These are phyloP conservation scores for Epinephelus awoara DNA, from an alignment of 2,797 vertebrate species.

Conservation along the genomic window DNA sequence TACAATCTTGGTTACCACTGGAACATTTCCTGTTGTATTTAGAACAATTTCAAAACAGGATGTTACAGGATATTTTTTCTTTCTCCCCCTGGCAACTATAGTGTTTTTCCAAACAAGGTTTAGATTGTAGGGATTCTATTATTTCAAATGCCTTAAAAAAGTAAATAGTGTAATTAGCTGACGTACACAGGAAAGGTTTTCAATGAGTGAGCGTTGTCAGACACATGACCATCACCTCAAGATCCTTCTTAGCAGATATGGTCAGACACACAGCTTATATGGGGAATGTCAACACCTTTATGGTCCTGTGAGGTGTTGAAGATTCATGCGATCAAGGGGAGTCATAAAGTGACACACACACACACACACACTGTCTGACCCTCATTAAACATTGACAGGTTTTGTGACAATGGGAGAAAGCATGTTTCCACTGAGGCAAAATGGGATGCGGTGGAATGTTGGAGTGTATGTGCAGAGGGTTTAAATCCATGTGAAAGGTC, in stretches of 20 bases:
- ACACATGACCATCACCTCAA: conserved; percentile 5
- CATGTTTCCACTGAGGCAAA: conserved; percentile 7
- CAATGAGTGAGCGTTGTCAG: background rate
- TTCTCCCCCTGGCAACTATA: too few species aligned
- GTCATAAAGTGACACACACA: conserved; percentile 27
- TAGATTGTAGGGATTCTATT: too few species aligned
- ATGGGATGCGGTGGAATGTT: background rate
- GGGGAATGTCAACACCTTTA: conserved; percentile 34
- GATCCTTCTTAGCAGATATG: conserved; percentile 31
- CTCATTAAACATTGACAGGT: conserved; percentile 29
- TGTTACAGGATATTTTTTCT: too few species aligned
- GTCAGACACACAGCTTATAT: conserved; percentile 37
- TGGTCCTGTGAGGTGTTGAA: conserved; percentile 22
- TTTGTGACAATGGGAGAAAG: conserved; percentile 17
- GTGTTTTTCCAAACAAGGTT: too few species aligned
- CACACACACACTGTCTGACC: background rate
- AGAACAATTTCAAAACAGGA: too few species aligned
- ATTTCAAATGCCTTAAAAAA: too few species aligned
- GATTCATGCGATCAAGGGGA: conserved; percentile 40
- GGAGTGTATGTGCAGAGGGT: conserved; percentile 10
- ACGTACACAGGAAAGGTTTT: too few species aligned
- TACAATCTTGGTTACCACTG: too few species aligned
- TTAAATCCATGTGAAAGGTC: conserved; percentile 20
- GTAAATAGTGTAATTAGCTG: too few species aligned
- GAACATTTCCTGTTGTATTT: too few species aligned